phyloP scores from a whole-genome alignment of 2,113 vertebrate species.

The Ginglymostoma cirratum region DNA sequence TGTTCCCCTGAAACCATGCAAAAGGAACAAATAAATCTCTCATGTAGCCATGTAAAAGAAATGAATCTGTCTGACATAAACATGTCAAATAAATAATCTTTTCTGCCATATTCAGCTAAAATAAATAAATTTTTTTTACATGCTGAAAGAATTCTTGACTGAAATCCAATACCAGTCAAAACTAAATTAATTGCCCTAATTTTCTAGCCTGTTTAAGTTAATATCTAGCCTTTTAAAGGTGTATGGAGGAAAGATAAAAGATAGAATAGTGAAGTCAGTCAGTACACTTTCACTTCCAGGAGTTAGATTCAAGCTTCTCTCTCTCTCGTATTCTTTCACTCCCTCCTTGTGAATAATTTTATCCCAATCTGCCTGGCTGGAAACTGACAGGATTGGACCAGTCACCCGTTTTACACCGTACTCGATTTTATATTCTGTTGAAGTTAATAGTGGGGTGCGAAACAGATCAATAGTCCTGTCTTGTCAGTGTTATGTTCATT shows the following conservation, averaged over 20 bases:
- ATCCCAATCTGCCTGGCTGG: background rate
- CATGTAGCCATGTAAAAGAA: background rate
- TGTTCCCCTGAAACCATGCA: background rate
- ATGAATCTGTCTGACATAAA: constrained; percentile 1
- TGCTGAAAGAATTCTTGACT: background rate
- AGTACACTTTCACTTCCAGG: background rate
- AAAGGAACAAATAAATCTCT: constrained; percentile 11
- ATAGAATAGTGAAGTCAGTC: background rate
- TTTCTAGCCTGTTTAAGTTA: background rate
- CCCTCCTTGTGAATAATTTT: background rate
- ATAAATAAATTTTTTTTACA: background rate
- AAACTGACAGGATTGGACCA: background rate
- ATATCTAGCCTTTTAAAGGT: background rate
- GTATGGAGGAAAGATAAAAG: background rate
- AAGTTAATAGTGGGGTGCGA: background rate
- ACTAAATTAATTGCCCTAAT: background rate
- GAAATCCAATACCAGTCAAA: background rate
- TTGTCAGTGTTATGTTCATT: background rate
- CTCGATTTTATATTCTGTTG: background rate
- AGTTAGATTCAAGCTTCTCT: background rate
- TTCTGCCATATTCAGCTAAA: background rate
- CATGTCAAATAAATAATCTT: constrained; percentile 7
- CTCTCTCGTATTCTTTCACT: too few relatives aligned
- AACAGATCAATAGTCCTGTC: background rate
- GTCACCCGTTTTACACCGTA: background rate